Conservation (phyloP, 2,113 vertebrate species). For the Microtus pennsylvanicus region DNA sequence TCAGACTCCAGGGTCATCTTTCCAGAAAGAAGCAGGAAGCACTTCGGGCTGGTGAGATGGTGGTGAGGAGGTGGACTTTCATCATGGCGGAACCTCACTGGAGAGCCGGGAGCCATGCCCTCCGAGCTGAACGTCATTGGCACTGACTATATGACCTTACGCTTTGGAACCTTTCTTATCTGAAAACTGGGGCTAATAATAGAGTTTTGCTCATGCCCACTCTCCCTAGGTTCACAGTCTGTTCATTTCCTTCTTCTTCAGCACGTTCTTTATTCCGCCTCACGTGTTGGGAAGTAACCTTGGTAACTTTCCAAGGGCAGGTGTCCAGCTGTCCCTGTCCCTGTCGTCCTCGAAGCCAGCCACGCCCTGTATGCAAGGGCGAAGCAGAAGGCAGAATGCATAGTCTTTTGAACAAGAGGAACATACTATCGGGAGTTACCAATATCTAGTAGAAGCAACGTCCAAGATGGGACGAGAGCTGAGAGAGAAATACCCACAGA, state of each 20-base stretch:
- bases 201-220: not conserved
- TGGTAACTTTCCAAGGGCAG: not conserved
- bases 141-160: not conserved
- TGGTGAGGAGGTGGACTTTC: not conserved
- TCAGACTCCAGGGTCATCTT: slow-evolving; percentile 7
- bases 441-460: not conserved
- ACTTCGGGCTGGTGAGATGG: not conserved
- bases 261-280: not conserved
- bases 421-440: not conserved
- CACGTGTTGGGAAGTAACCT: not conserved
- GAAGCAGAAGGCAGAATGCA: not conserved
- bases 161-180: slow-evolving; percentile 26
- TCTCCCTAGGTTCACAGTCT: not conserved
- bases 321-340: not conserved
- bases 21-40: slow-evolving; percentile 51
- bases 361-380: not conserved
- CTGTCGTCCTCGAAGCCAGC: not conserved
- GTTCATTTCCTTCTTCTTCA: not conserved
- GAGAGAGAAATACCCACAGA: not conserved
- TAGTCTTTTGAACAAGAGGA: not conserved
- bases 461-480: not conserved
- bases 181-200: not conserved
- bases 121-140: not conserved
- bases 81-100: not conserved
- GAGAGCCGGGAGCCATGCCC: not conserved